phyloP scores from a whole-genome alignment of 2,113 vertebrate species.

The Oryzias woworae region DNA sequence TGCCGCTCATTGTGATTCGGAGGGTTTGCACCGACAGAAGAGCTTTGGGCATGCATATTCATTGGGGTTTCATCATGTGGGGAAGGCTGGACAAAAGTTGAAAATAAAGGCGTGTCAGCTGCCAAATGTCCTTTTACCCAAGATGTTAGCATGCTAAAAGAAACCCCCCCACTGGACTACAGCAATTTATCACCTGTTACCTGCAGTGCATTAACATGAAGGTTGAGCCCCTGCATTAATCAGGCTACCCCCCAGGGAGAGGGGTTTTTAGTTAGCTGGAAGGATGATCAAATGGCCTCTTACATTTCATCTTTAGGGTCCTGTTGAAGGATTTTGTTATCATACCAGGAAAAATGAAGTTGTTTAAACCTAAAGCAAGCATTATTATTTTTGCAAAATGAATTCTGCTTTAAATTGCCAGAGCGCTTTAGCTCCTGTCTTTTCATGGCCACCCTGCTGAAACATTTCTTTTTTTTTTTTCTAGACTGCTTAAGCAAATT shows the following conservation, averaged over 20 bases:
- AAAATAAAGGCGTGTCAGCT: conserved; percentile 11
- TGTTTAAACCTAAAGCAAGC: too few relatives aligned
- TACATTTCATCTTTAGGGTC: conserved; percentile 29
- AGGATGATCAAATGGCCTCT: conserved; percentile 39
- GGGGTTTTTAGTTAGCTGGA: conserved; percentile 35
- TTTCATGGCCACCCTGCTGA: neutral
- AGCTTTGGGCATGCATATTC: conserved; percentile 4
- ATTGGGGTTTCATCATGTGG: neutral
- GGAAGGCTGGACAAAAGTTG: neutral
- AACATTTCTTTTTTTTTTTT: neutral
- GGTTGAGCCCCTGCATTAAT: conserved; percentile 63
- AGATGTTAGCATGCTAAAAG: conserved; percentile 41
- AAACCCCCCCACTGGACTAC: conserved; percentile 41
- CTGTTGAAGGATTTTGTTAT: neutral
- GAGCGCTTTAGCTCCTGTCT: neutral
- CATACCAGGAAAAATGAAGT: neutral
- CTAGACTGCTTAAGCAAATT: neutral
- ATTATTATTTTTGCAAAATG: too few relatives aligned
- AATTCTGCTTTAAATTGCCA: neutral
- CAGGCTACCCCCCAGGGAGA: conserved; percentile 44
- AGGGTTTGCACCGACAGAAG: conserved; percentile 1
- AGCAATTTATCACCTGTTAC: conserved; percentile 51
- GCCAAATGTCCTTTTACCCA: conserved; percentile 16
- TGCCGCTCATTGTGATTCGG: conserved; percentile 8
- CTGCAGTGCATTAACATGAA: conserved; percentile 56